Conservation (phyloP, 2,888 invertebrate species). For the Crossocerus cetratus region DNA sequence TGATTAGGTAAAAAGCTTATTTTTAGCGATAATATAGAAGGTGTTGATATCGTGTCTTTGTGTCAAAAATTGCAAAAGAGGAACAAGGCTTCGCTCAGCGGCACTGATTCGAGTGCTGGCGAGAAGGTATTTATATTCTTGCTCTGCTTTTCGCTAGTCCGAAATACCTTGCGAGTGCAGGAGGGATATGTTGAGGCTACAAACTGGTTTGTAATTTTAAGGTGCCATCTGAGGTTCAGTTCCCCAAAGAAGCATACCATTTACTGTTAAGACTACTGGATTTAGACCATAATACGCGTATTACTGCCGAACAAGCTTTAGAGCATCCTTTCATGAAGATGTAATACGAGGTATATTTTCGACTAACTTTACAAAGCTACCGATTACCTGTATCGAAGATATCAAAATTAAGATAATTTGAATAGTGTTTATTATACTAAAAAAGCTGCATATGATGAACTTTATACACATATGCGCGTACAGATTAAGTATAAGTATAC, state of each 20-base stretch:
- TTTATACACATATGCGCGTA: slow-evolving; percentile 13
- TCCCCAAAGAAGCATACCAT: slow-evolving; percentile 86
- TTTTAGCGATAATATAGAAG: slow-evolving; percentile 78
- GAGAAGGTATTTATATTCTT: slow-evolving; percentile 66
- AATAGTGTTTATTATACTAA: slow-evolving; percentile 21
- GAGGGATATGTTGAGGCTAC: not conserved
- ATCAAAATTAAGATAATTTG: slow-evolving; percentile 8
- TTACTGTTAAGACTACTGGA: slow-evolving; percentile 85
- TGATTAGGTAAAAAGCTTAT: slow-evolving; percentile 78
- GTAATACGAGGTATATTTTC: slow-evolving; percentile 13
- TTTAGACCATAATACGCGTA: slow-evolving; percentile 86
- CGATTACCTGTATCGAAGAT: slow-evolving; percentile 11
- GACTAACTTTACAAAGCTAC: not conserved
- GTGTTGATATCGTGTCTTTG: slow-evolving; percentile 75
- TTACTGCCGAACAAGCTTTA: slow-evolving; percentile 86
- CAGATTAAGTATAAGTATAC: slow-evolving; percentile 9
- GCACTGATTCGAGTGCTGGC: slow-evolving; percentile 33
- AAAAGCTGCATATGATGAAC: slow-evolving; percentile 16
- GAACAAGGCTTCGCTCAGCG: slow-evolving; percentile 46
- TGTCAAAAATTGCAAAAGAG: slow-evolving; percentile 71
- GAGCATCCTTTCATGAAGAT: slow-evolving; percentile 84
- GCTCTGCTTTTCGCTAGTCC: slow-evolving; percentile 30
- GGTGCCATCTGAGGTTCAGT: slow-evolving; percentile 70
- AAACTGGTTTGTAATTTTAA: slow-evolving; percentile 29
- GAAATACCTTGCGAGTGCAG: not conserved